phyloP scores from a whole-genome alignment of 2,113 vertebrate genomes.

The Alaudala cheleensis region DNA sequence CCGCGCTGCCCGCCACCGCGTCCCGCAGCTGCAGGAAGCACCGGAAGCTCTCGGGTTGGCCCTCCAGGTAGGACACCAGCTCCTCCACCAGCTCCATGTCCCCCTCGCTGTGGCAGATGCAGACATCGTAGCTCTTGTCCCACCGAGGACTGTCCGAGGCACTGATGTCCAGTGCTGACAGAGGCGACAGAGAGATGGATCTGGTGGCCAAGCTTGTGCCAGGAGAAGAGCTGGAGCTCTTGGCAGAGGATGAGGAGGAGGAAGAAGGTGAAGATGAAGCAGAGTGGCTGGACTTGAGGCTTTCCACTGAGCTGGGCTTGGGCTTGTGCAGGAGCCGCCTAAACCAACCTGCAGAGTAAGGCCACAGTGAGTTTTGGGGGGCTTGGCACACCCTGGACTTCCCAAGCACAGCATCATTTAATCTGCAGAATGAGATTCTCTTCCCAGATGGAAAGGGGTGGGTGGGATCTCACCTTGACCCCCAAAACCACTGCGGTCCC shows the following conservation, averaged over 20 bases:
- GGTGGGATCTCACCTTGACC: background rate
- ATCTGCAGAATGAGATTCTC: background rate
- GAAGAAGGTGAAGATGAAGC: background rate
- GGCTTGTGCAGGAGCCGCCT: conserved; percentile 59
- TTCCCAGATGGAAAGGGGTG: background rate
- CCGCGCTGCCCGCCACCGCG: conserved; percentile 60
- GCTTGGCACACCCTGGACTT: background rate
- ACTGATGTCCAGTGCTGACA: background rate
- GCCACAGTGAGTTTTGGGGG: background rate
- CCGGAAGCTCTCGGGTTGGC: conserved; percentile 68
- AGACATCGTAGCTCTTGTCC: conserved; percentile 79
- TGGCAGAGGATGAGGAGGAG: background rate
- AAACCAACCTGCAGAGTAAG: conserved; percentile 69
- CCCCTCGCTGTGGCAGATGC: conserved; percentile 83
- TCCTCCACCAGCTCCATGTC: conserved; percentile 75
- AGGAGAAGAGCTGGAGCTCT: background rate
- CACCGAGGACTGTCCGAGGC: conserved; percentile 61
- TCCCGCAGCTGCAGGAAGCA: conserved; percentile 87
- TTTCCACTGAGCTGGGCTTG: background rate
- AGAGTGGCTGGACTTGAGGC: background rate
- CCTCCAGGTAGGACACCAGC: conserved; percentile 83
- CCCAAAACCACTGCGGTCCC: background rate
- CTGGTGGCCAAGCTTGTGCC: background rate
- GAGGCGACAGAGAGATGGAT: rapidly evolving
- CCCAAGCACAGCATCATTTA: rapidly evolving